A percentile compares a stretch with the other conserved stretches of the same genome.
phyloP scores from a whole-genome alignment of 2,888 invertebrate genomes.

The Nebria brevicollis region DNA sequence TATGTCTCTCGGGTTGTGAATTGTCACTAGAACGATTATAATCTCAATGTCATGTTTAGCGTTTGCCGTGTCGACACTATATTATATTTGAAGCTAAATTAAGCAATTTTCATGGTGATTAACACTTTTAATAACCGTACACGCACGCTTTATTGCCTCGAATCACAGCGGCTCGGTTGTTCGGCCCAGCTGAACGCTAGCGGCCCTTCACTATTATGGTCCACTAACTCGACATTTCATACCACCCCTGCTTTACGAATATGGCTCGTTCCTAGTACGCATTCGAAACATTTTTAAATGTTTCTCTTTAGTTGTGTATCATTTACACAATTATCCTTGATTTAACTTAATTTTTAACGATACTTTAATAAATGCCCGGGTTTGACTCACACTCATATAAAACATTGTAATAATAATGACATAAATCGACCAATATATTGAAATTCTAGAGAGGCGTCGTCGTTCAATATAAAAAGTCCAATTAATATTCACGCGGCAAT shows the following conservation, averaged over 20 bases:
- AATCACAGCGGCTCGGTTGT: slow-evolving; percentile 30
- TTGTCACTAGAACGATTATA: neutral
- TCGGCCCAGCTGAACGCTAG: neutral
- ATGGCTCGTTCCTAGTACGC: no score
- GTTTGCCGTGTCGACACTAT: slow-evolving; percentile 25
- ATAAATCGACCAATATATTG: no score
- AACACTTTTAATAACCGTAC: slow-evolving; percentile 46
- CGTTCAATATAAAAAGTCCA: no score
- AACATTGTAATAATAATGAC: no score
- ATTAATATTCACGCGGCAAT: no score
- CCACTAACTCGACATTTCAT: neutral
- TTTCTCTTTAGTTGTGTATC: no score
- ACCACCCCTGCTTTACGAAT: neutral
- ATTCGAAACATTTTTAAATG: no score
- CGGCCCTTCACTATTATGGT: neutral
- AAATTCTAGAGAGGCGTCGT: no score
- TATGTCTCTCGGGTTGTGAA: neutral
- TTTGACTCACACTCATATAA: no score
- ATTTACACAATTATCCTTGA: no score
- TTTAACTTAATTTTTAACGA: no score
- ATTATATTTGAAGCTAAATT: slow-evolving; percentile 45
- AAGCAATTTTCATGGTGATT: slow-evolving; percentile 47
- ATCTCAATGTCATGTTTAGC: neutral
- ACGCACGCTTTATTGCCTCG: slow-evolving; percentile 44
- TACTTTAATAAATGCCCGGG: no score